A percentile compares a stretch with the other conserved stretches of the same genome.
Conservation (phyloP, 2,888 invertebrate genomes). For the Heteropelma amictum region DNA sequence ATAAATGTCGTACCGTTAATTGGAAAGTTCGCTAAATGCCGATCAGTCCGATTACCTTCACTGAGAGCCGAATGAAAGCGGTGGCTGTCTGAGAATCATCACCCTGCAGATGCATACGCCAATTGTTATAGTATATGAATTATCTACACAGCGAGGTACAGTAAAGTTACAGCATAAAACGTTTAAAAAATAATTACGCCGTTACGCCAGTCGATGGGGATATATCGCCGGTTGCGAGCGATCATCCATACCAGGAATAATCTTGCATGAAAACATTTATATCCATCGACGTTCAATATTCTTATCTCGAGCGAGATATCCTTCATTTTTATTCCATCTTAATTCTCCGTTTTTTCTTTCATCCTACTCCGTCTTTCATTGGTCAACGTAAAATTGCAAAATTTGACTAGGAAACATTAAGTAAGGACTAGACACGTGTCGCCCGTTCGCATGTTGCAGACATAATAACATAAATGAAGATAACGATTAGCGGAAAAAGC, state of each 20-base stretch:
- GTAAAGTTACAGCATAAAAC: slow-evolving; percentile 23
- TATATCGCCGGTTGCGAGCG: too few relatives aligned
- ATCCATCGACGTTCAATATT: slow-evolving; percentile 44
- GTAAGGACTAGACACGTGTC: slow-evolving; percentile 73
- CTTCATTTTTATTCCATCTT: slow-evolving; percentile 4
- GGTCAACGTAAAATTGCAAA: slow-evolving; percentile 65
- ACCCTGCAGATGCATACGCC: neutral
- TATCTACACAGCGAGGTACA: slow-evolving; percentile 19
- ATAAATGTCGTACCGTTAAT: too few relatives aligned
- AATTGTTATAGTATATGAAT: neutral
- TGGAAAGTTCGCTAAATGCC: too few relatives aligned
- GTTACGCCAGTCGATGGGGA: too few relatives aligned
- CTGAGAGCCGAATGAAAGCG: neutral
- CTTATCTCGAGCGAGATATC: too few relatives aligned
- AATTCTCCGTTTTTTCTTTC: neutral
- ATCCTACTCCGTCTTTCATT: neutral
- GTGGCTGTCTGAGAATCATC: neutral
- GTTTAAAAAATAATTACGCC: neutral
- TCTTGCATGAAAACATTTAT: neutral
- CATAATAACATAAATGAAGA: slow-evolving; percentile 10
- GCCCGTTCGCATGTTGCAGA: slow-evolving; percentile 40
- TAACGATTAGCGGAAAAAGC: too few relatives aligned
- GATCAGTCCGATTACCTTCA: neutral
- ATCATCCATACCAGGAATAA: neutral
- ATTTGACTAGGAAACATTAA: slow-evolving; percentile 75